Evolutionary conservation across 1,140 invertebrate species (phyloP), one percentile per base, ranked within the genome.

Genomic region (Paracyclopina nana): DNA sequence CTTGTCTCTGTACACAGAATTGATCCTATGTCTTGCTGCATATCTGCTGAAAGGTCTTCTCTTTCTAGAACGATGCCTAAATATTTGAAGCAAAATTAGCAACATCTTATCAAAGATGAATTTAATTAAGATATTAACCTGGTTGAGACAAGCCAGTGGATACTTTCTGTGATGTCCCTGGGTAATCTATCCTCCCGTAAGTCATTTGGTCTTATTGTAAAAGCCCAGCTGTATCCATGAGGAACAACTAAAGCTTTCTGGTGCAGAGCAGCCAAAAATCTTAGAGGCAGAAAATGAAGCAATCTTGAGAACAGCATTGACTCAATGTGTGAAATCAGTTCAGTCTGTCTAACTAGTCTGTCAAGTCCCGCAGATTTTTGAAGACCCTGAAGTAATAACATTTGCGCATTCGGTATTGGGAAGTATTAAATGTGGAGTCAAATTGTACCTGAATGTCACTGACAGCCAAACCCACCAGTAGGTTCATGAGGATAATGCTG

Each of bases 401-500:
- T 16, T 27, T 57, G 53, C 18, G 56, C 51, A 29, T 31, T 31
- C 30, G 14, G 30, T 9, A 9, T 9, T 9, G 30, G 14, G 9
- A 31, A 31, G 14, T 9, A n/a, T 31, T 31, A 31, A 31, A 9
- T 31, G 9, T 31, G 30, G 30, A 31, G 9, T 31, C 14, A 31
- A 9, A n/a, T n/a, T 5, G 26, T 50, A 57, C 56, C 54, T 81
- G 78, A 44, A 82, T 82, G 60, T 82, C 79, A 52, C 79, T 76
- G 0, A 82, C 80, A 0, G 80, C 79, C 52, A 82, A 79, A 56
- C 79, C 80, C 11, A 83, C 76, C 61, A 85, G 70, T 3, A 87
- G 60, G 65, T 87, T 86, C 20, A 81, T 82, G 38, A 86, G 60
- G 57, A 87, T 82, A n/a, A 85, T 72, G 0, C 81, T 83, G 0